Conservation (phyloP, 1,140 invertebrate genomes). For the Metopolophium dirhodum region DNA sequence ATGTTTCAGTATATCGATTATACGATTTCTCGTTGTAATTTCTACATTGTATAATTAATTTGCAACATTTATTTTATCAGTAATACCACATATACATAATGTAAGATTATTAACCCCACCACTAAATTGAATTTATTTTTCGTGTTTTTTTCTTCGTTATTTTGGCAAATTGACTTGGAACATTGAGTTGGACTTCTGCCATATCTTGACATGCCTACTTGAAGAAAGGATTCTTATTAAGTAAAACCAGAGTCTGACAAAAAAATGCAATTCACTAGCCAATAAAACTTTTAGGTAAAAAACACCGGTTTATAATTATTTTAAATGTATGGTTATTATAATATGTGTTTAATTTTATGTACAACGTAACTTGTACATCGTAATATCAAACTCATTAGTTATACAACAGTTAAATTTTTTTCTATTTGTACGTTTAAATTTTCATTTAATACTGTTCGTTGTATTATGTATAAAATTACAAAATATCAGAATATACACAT, state of each 20-base stretch:
- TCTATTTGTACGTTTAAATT: background rate
- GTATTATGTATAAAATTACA: background rate
- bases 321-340: background rate
- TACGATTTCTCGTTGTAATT: no score
- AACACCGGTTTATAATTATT: slow-evolving; percentile 11
- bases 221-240: background rate
- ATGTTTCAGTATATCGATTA: background rate
- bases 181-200: background rate
- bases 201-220: background rate
- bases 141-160: background rate
- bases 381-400: background rate
- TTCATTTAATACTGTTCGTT: background rate
- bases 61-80: background rate
- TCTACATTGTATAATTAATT: background rate
- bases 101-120: background rate
- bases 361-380: background rate
- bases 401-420: background rate
- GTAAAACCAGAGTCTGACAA: background rate
- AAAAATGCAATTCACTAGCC: background rate
- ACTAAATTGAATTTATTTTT: background rate
- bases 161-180: background rate
- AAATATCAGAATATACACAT: background rate
- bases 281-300: background rate
- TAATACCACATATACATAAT: background rate
- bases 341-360: background rate